phyloP scores from a whole-genome alignment of 2,113 vertebrate genomes.

The Burhinus oedicnemus region DNA sequence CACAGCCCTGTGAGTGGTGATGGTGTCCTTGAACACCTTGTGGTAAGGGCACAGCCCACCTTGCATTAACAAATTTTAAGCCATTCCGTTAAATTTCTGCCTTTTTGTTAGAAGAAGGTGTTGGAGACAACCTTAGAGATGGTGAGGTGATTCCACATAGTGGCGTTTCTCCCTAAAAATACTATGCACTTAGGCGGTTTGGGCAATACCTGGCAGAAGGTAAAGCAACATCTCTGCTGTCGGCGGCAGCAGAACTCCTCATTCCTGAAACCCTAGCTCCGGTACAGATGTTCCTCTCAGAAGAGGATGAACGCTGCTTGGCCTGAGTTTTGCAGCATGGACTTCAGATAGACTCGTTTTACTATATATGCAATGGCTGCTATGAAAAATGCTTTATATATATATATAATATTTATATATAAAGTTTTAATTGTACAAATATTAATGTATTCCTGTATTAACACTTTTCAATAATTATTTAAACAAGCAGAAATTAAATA shows the following conservation, averaged over 20 bases:
- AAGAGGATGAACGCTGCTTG: conserved; percentile 47
- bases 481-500: conserved; percentile 79
- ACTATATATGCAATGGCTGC: conserved; percentile 77
- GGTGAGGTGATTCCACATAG: conserved; percentile 13
- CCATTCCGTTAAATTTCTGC: conserved; percentile 20
- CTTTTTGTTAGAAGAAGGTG: conserved; percentile 77
- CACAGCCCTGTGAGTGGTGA: conserved; percentile 2
- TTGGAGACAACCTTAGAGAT: conserved; percentile 74
- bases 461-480: conserved; percentile 80
- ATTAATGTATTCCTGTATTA: conserved; percentile 79
- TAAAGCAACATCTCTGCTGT: conserved; percentile 14
- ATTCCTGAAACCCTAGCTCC: conserved; percentile 10
- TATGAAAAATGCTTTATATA: conserved; percentile 71
- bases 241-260: conserved; percentile 23
- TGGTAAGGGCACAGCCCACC: neutral
- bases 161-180: conserved; percentile 2
- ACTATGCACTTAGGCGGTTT: conserved; percentile 77
- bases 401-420: conserved; percentile 71
- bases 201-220: conserved; percentile 39
- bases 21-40: neutral
- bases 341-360: conserved; percentile 16
- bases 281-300: conserved; percentile 41
- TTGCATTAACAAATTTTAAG: neutral
- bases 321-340: conserved; percentile 37
- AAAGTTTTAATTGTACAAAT: conserved; percentile 76